Percentiles rank a stretch among this genome's conserved stretches.
phyloP scores from a whole-genome alignment of 2,888 invertebrate species.

The Nomada goodeniana region DNA sequence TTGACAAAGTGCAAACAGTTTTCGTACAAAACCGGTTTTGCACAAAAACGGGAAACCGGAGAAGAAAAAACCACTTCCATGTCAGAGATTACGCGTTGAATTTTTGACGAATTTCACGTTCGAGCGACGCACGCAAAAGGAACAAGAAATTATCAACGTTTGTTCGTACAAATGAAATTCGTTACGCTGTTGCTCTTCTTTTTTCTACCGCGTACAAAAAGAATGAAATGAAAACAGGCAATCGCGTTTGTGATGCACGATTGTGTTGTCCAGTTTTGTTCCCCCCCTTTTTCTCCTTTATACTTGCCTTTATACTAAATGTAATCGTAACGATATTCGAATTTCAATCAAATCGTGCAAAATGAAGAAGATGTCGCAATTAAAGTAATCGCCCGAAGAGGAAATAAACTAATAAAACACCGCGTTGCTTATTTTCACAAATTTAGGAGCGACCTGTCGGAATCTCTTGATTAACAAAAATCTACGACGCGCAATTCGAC shows the following conservation, averaged over 20 bases:
- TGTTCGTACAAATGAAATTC: not conserved
- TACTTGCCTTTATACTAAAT: conserved; percentile 61
- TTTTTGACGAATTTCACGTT: not conserved
- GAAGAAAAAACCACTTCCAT: not conserved
- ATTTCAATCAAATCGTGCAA: not conserved
- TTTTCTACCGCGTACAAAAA: not conserved
- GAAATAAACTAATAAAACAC: not conserved
- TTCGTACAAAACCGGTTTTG: too few relatives aligned
- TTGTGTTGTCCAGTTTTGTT: not conserved
- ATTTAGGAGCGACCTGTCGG: too few relatives aligned
- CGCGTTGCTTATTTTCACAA: too few relatives aligned
- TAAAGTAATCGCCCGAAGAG: not conserved
- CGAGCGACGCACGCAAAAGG: not conserved
- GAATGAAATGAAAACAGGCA: not conserved
- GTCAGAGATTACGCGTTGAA: not conserved
- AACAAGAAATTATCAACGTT: not conserved
- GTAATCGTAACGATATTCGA: conserved; percentile 38
- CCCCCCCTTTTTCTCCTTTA: conserved; percentile 16
- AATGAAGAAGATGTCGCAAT: not conserved
- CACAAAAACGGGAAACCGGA: not conserved
- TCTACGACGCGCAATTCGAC: too few relatives aligned
- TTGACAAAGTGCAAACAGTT: not conserved
- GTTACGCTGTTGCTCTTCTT: not conserved
- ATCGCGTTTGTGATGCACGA: not conserved
- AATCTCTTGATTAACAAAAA: too few relatives aligned